Percentiles rank a stretch among this genome's conserved stretches.
phyloP scores from a whole-genome alignment of 2,888 invertebrate species.

The Sarcophaga carnaria region DNA sequence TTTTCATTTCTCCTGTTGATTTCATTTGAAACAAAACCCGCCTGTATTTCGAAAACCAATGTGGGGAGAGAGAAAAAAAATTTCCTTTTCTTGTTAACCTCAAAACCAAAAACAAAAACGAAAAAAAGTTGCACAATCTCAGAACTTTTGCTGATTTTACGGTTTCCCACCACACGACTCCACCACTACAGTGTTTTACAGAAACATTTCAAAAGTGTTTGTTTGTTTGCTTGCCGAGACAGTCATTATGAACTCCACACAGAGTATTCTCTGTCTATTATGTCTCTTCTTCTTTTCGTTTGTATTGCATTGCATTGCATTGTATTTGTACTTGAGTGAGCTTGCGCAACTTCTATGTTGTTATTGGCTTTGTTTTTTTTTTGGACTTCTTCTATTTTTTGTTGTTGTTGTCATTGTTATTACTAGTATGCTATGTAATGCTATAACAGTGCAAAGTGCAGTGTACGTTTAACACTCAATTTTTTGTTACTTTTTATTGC shows the following conservation, averaged over 20 bases:
- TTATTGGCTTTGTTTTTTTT: slow-evolving; percentile 25
- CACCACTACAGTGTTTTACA: too few species aligned
- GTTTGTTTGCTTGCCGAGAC: neutral
- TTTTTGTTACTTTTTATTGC: neutral
- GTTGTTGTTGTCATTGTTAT: neutral
- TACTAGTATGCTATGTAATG: neutral
- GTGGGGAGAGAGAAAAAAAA: neutral
- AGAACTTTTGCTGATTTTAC: slow-evolving; percentile 2
- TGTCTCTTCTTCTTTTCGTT: neutral
- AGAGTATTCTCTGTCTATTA: neutral
- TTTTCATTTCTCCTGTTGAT: too few species aligned
- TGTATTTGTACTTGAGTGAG: neutral
- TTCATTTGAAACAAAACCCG: too few species aligned
- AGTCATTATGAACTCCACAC: neutral
- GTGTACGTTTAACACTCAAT: slow-evolving; percentile 48
- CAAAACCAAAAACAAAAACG: neutral
- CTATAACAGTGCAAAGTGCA: slow-evolving; percentile 61
- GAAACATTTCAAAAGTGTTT: too few species aligned
- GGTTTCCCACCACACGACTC: too few species aligned
- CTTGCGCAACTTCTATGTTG: slow-evolving; percentile 55
- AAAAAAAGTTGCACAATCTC: neutral
- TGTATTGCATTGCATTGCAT: neutral
- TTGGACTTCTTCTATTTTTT: neutral
- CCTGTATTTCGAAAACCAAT: neutral
- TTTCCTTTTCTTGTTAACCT: neutral